Percentiles rank a stretch among this genome's conserved stretches.
phyloP scores from a whole-genome alignment of 2,113 vertebrate genomes.

The Siphamia tubifer region DNA sequence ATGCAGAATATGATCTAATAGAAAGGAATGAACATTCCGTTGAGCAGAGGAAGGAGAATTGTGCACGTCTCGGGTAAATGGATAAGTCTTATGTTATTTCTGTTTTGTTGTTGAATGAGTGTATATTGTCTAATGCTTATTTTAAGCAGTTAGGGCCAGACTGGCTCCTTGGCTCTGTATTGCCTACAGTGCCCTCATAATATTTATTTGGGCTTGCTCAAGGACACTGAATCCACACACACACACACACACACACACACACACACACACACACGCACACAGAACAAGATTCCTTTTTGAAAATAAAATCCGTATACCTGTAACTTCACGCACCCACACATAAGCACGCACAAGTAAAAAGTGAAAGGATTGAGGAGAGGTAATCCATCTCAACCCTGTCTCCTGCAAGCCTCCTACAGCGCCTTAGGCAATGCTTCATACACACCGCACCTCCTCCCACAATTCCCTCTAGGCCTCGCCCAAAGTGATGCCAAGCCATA shows the following conservation, averaged over 20 bases:
- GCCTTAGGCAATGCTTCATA: slow-evolving; percentile 43
- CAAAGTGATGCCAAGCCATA: slow-evolving; percentile 53
- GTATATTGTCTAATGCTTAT: slow-evolving; percentile 1
- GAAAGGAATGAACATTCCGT: background rate
- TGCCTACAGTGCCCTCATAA: background rate
- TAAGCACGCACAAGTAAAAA: slow-evolving; percentile 36
- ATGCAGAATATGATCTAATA: background rate
- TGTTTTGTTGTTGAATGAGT: background rate
- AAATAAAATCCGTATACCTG: slow-evolving; percentile 3
- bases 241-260: background rate
- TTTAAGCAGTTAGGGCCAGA: background rate
- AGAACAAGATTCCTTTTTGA: background rate
- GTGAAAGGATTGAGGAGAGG: slow-evolving; percentile 23
- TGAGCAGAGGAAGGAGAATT: background rate
- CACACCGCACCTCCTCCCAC: slow-evolving; percentile 4
- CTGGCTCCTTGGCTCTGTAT: background rate
- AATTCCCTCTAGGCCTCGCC: slow-evolving; percentile 62
- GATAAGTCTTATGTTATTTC: background rate
- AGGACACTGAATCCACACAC: background rate
- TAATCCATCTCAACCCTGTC: slow-evolving; percentile 51
- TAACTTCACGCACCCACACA: background rate
- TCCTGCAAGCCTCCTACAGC: slow-evolving; percentile 33
- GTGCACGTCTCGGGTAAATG: background rate
- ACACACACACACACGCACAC: background rate
- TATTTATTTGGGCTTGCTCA: slow-evolving; percentile 1